Conservation (phyloP, 2,113 vertebrate genomes). For the Aptenodytes forsteri region DNA sequence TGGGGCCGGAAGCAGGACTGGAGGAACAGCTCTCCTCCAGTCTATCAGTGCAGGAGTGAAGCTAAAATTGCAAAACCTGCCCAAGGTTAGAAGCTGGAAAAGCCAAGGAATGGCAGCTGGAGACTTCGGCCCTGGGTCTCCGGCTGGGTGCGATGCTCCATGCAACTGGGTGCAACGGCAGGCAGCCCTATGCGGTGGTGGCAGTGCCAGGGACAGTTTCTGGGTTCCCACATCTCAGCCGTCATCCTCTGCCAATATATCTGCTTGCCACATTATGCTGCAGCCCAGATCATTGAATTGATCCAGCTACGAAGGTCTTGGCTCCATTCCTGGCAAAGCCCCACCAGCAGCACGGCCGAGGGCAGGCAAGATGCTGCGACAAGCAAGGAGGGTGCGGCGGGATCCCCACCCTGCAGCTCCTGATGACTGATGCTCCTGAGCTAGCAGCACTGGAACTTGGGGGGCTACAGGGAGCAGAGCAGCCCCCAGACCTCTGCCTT, state of each 20-base stretch:
- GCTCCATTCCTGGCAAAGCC: not conserved
- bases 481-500: not conserved
- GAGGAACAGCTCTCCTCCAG: not conserved
- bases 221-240: not conserved
- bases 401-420: not conserved
- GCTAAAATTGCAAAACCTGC: not conserved
- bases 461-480: not conserved
- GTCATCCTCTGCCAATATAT: not conserved
- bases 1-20: not conserved
- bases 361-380: fast-evolving
- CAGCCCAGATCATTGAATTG: not conserved
- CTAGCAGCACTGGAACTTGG: not conserved
- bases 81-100: not conserved
- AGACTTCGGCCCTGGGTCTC: not conserved
- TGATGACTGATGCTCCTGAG: not conserved
- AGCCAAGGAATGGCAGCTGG: not conserved
- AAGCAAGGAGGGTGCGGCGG: fast-evolving
- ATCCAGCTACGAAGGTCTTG: not conserved
- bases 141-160: fast-evolving
- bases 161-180: not conserved
- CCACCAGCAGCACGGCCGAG: fast-evolving
- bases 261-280: not conserved
- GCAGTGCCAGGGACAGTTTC: not conserved
- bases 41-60: not conserved
- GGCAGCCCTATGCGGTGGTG: fast-evolving